These are phyloP conservation scores for Cygnus buccinator DNA, from an alignment of 2,113 vertebrate species.

Conservation along the genomic window DNA sequence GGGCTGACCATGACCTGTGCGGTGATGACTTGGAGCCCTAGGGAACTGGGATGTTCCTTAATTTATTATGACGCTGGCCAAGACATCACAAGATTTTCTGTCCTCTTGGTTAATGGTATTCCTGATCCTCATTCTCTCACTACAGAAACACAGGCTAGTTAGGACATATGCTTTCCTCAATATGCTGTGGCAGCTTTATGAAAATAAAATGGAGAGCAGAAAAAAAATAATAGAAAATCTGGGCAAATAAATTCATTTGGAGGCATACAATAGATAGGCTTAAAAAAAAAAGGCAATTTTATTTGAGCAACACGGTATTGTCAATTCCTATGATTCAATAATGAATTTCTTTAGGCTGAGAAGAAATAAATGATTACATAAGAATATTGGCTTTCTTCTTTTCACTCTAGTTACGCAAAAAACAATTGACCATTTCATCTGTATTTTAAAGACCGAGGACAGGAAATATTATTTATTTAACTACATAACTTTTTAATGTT, in stretches of 20 bases:
- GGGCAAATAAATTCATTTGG: neutral
- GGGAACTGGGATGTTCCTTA: neutral
- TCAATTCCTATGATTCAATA: neutral
- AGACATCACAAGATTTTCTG: neutral
- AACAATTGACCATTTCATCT: neutral
- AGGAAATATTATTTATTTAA: neutral
- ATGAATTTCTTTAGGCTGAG: neutral
- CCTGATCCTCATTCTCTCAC: neutral
- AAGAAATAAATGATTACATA: neutral
- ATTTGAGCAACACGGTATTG: neutral
- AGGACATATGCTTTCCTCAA: neutral
- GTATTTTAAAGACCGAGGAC: neutral
- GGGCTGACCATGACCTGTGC: neutral
- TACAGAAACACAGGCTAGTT: neutral
- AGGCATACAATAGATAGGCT: neutral
- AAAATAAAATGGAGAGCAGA: neutral
- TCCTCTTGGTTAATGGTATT: neutral
- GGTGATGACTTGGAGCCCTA: neutral
- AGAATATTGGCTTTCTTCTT: neutral
- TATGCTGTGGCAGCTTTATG: neutral
- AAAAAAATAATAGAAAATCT: neutral
- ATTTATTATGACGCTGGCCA: neutral
- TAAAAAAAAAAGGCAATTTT: neutral
- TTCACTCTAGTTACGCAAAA: neutral
- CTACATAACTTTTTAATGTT: neutral